phyloP scores from a whole-genome alignment of 2,888 invertebrate species.

The Portevinia maculata region DNA sequence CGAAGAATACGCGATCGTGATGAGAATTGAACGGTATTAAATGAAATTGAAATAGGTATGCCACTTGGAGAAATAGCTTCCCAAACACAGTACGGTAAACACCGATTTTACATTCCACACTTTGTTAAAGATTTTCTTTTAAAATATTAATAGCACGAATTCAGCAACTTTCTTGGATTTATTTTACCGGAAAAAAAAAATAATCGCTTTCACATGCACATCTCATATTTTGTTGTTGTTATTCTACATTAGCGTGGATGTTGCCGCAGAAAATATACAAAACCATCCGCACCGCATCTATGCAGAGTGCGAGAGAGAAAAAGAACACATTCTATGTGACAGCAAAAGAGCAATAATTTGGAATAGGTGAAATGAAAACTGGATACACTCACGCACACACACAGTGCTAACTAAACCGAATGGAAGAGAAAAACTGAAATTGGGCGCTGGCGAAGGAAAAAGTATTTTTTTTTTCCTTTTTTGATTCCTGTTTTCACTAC shows the following conservation, averaged over 20 bases:
- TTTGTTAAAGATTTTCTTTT: slow-evolving; percentile 6
- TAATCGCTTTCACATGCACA: slow-evolving; percentile 50
- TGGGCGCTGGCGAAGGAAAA: slow-evolving; percentile 70
- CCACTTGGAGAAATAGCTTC: slow-evolving; percentile 46
- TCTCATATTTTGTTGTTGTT: slow-evolving; percentile 50
- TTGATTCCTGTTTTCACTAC: slow-evolving; percentile 28
- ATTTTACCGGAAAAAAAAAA: slow-evolving; percentile 29
- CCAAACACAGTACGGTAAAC: slow-evolving; percentile 35
- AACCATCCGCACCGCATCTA: slow-evolving; percentile 23
- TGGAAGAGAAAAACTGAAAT: slow-evolving; percentile 55
- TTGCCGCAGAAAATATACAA: slow-evolving; percentile 52
- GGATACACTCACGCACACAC: slow-evolving; percentile 12
- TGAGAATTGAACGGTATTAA: slow-evolving; percentile 47
- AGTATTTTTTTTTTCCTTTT: slow-evolving; percentile 29
- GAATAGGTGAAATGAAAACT: slow-evolving; percentile 23
- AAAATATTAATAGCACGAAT: slow-evolving; percentile 24
- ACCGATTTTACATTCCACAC: slow-evolving; percentile 40
- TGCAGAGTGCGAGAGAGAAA: slow-evolving; percentile 10
- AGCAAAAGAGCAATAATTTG: background rate
- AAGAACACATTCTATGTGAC: slow-evolving; percentile 24
- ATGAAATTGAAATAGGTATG: slow-evolving; percentile 59
- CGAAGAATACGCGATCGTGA: slow-evolving; percentile 4
- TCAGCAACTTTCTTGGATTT: background rate
- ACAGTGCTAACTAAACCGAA: slow-evolving; percentile 14
- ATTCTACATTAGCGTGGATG: slow-evolving; percentile 65